phyloP scores from a whole-genome alignment of 2,797 vertebrate species.

The Acipenser oxyrinchus region DNA sequence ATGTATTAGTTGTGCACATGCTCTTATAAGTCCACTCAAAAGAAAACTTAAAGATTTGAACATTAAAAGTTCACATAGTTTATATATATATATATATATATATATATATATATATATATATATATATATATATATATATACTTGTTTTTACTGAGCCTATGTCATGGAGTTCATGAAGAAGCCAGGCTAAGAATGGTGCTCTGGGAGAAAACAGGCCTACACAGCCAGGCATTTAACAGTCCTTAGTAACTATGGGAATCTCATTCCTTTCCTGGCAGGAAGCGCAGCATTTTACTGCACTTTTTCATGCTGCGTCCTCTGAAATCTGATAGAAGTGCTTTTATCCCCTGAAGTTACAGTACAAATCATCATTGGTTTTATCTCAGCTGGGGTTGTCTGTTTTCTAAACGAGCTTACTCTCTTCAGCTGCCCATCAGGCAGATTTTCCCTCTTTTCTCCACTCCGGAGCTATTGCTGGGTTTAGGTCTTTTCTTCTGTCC shows the following conservation, averaged over 20 bases:
- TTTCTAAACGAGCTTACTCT: constrained; percentile 88
- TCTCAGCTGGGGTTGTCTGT: constrained; percentile 87
- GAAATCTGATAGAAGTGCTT: constrained; percentile 79
- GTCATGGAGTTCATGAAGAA: constrained; percentile 40
- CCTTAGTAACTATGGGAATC: constrained; percentile 54
- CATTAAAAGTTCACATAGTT: too few species aligned
- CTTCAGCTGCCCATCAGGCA: constrained; percentile 76
- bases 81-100: too few species aligned
- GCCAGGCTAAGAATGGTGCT: constrained; percentile 40
- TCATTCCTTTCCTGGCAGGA: constrained; percentile 51
- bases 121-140: not conserved
- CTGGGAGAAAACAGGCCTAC: constrained; percentile 41
- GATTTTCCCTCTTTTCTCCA: constrained; percentile 51
- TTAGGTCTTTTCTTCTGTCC: constrained; percentile 65
- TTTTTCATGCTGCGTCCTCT: constrained; percentile 58
- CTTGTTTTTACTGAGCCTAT: constrained; percentile 3
- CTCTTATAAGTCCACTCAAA: too few species aligned
- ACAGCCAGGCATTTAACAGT: constrained; percentile 56
- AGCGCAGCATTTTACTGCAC: constrained; percentile 45
- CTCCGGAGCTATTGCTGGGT: constrained; percentile 51
- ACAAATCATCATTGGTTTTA: constrained; percentile 92
- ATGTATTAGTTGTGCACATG: too few species aligned
- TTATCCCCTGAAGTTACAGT: constrained; percentile 88
- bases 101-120: not conserved
- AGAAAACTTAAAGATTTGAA: too few species aligned